Evolutionary conservation across 2,888 invertebrate genomes (phyloP).

Genomic region (Tetragonisca angustula): DNA sequence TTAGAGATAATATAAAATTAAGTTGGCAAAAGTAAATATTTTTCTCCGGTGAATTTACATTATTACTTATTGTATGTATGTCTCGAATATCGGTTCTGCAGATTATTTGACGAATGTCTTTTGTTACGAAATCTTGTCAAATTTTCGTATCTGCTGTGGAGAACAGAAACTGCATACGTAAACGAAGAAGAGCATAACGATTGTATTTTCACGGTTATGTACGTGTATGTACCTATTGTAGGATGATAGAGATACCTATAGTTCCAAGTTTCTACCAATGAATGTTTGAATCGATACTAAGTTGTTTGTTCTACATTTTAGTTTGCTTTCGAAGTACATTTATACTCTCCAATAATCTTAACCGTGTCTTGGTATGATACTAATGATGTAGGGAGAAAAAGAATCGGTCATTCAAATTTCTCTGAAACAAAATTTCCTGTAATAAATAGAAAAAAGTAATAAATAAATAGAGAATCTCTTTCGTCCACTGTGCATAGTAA

Average conservation of each 20-base stretch:
- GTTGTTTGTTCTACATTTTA: too few species aligned
- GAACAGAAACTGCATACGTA: slow-evolving; percentile 17
- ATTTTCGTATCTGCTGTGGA: background rate
- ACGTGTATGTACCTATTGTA: too few species aligned
- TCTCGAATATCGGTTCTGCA: background rate
- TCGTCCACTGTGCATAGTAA: too few species aligned
- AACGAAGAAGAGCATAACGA: background rate
- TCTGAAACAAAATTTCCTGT: too few species aligned
- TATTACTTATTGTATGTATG: background rate
- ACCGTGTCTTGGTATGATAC: too few species aligned
- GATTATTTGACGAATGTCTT: background rate
- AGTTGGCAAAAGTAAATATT: slow-evolving; percentile 45
- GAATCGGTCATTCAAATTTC: too few species aligned
- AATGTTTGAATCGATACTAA: background rate
- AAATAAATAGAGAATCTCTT: too few species aligned
- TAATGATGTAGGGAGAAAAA: too few species aligned
- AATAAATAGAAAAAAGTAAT: too few species aligned
- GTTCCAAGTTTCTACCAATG: background rate
- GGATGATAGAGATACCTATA: background rate
- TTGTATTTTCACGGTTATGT: background rate
- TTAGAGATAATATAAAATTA: slow-evolving; percentile 14
- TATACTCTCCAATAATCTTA: too few species aligned
- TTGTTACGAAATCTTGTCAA: background rate
- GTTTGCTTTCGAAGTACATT: too few species aligned
- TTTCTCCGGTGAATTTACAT: slow-evolving; percentile 12